Evolutionary conservation across 2,113 vertebrate genomes (phyloP), one percentile per base, ranked within the genome.

Genomic region (Seriola rivoliana): DNA sequence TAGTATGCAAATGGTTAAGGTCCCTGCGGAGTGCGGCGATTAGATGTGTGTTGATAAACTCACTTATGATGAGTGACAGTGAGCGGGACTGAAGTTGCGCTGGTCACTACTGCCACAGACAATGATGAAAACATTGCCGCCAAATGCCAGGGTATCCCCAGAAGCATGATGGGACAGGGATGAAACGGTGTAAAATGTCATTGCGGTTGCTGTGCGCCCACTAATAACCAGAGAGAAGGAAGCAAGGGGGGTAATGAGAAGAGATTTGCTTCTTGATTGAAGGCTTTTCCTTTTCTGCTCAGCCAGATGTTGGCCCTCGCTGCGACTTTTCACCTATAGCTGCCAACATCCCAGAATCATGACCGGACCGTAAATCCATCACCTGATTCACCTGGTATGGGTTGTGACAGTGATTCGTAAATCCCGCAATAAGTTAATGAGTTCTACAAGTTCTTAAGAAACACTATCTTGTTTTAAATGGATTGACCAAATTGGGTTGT

Each of bases 51-150:
- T 96, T 96, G 97, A 97, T 97, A 97, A 97, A 97, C 95, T 96
- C 95, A 90, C 95, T 97, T 95, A 94, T 42, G 89, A 93, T 97
- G 97, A 98, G 94, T 97, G 97, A 97, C 97, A 96, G 96, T 92
- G 92, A 91, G 95, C 95, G 93, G 95, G 93, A 96, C 94, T 95
- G 94, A 95, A 97, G 97, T 96, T 95, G 71, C 80, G 71, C 80
- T 64, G 96, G 97, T 96, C 96, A 95, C 70, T 80, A 86, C 89
- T 64, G 67, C 87, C 82, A 91, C 94, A 95, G 95, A 95, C 95
- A 89, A 93, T 94, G 96, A 96, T 96, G 95, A 94, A 95, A 96
- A 96, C 93, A 93, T 95, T 85, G 89, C 94, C 89, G 84, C 94
- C 93, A 94, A 96, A 96, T 95, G 96, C 95, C 96, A 97, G 96